Evolutionary conservation across 2,113 vertebrate genomes (phyloP).

Genomic region (Chaetodon auriga): DNA sequence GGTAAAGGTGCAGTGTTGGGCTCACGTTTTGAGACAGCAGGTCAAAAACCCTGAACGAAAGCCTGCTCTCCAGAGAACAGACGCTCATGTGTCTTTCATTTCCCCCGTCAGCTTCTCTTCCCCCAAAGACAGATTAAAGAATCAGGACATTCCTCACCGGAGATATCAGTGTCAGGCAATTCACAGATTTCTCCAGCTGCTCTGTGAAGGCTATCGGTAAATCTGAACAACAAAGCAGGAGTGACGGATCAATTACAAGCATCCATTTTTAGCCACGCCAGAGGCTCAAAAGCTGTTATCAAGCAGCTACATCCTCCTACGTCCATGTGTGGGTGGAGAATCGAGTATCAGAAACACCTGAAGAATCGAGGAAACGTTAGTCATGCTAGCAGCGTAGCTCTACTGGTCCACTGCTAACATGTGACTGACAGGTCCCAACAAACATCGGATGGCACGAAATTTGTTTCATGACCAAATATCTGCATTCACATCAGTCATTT

Average conservation of each 20-base stretch:
- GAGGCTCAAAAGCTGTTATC: background rate
- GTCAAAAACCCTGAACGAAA: background rate
- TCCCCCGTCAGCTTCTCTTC: slow-evolving; percentile 41
- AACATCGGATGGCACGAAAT: background rate
- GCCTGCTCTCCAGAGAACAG: slow-evolving; percentile 26
- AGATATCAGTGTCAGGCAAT: slow-evolving; percentile 38
- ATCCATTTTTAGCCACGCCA: background rate
- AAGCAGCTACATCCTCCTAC: background rate
- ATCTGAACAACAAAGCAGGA: slow-evolving; percentile 44
- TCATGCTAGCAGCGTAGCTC: background rate
- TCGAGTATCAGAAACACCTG: too few relatives aligned
- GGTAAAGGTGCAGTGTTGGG: background rate
- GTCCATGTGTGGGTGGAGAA: background rate
- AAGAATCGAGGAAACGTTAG: background rate
- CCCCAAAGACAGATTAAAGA: slow-evolving; percentile 43
- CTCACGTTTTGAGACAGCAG: background rate
- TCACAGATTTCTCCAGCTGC: slow-evolving; percentile 5
- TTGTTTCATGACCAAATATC: background rate
- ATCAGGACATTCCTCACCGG: slow-evolving; percentile 54
- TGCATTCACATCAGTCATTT: background rate
- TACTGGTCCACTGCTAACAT: background rate
- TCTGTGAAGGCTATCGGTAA: slow-evolving; percentile 10
- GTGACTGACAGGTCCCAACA: slow-evolving; percentile 10
- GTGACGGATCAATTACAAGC: slow-evolving; percentile 14
- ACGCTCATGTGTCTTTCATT: slow-evolving; percentile 59